Evolutionary conservation across 2,888 invertebrate species (phyloP).

Genomic region (Tetanocera ferruginea): DNA sequence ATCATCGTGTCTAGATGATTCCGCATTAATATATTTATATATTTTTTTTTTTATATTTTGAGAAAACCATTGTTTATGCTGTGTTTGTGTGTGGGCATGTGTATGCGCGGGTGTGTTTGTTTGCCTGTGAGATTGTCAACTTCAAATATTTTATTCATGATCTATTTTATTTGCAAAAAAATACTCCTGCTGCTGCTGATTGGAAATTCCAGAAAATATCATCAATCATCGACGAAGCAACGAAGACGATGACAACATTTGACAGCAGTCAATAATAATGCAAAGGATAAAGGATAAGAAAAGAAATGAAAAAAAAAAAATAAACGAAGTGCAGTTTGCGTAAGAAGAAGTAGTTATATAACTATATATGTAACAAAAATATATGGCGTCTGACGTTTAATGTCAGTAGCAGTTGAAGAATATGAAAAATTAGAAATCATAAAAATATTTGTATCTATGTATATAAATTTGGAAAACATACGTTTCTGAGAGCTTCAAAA

Average conservation of each 20-base stretch:
- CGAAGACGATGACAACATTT: slow-evolving; percentile 12
- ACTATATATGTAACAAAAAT: neutral
- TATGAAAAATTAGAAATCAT: neutral
- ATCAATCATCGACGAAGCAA: slow-evolving; percentile 11
- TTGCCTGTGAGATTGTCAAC: too few species aligned
- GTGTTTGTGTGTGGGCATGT: too few species aligned
- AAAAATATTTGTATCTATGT: neutral
- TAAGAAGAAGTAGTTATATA: neutral
- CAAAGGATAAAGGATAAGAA: neutral
- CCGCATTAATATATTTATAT: too few species aligned
- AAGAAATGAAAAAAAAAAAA: neutral
- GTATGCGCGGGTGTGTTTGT: too few species aligned
- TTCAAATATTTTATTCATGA: slow-evolving; percentile 24
- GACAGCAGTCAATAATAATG: slow-evolving; percentile 33
- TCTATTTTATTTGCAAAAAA: neutral
- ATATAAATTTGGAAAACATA: neutral
- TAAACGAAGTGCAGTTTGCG: neutral
- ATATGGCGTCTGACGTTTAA: neutral
- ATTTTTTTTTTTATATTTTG: too few species aligned
- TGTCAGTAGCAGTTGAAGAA: neutral
- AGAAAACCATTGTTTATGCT: too few species aligned
- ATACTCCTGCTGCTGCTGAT: neutral
- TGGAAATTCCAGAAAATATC: slow-evolving; percentile 25
- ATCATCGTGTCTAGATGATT: too few species aligned
- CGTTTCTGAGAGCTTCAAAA: neutral